Conservation (phyloP, 2,113 vertebrate genomes). For the Xenopus borealis region DNA sequence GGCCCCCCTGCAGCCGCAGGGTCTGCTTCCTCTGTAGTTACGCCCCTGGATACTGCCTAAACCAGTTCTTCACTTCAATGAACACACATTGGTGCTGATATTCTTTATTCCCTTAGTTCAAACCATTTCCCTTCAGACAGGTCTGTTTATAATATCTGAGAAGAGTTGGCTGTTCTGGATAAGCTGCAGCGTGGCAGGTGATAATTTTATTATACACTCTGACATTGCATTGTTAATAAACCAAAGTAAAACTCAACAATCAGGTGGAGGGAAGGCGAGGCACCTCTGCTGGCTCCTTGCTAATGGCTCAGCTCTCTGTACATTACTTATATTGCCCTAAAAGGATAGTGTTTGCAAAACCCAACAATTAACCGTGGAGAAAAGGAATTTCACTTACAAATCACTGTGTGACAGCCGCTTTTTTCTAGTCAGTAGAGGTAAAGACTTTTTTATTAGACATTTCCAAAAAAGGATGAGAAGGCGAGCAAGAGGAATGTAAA, state of each 20-base stretch:
- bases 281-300: slow-evolving; percentile 29
- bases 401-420: slow-evolving; percentile 53
- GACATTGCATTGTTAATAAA: slow-evolving; percentile 36
- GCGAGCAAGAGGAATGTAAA: slow-evolving; percentile 36
- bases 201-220: slow-evolving; percentile 44
- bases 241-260: slow-evolving; percentile 38
- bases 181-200: slow-evolving; percentile 41
- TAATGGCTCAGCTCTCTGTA: slow-evolving; percentile 45
- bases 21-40: too few species aligned
- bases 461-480: slow-evolving; percentile 57
- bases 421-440: slow-evolving; percentile 54
- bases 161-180: slow-evolving; percentile 40
- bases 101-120: neutral
- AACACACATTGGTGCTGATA: neutral
- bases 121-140: slow-evolving; percentile 12
- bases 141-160: slow-evolving; percentile 34
- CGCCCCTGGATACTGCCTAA: too few species aligned
- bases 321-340: slow-evolving; percentile 52
- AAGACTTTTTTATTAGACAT: slow-evolving; percentile 53
- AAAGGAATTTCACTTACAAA: slow-evolving; percentile 47
- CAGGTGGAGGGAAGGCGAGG: slow-evolving; percentile 16
- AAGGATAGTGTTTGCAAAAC: slow-evolving; percentile 57
- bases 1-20: too few species aligned
- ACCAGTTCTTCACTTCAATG: neutral
- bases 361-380: slow-evolving; percentile 49